Evolutionary conservation across 2,797 vertebrate genomes (phyloP).

Genomic region (Acanthurus lineatus): DNA sequence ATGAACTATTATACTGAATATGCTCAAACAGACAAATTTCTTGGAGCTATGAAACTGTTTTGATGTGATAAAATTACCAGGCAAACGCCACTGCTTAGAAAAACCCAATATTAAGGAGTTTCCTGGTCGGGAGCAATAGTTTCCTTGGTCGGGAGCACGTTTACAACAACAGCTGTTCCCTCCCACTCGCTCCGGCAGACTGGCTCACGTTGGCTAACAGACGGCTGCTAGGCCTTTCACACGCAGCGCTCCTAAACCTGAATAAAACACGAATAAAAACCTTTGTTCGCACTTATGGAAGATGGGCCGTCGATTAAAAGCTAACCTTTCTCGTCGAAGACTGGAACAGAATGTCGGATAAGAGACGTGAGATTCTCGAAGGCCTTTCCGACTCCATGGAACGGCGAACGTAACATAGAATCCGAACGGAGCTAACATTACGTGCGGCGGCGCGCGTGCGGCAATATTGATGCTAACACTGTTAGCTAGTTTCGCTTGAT

Average conservation of each 20-base stretch:
- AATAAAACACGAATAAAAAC: constrained; percentile 12
- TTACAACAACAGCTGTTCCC: constrained; percentile 78
- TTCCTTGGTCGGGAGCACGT: constrained; percentile 66
- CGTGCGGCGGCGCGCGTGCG: constrained; percentile 38
- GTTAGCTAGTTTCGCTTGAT: constrained; percentile 57
- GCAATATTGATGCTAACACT: constrained; percentile 57
- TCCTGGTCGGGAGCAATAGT: constrained; percentile 28
- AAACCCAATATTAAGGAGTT: constrained; percentile 13
- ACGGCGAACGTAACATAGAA: constrained; percentile 61
- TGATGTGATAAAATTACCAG: not conserved
- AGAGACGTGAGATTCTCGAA: not conserved
- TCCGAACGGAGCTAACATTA: constrained; percentile 37
- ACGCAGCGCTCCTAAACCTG: constrained; percentile 64
- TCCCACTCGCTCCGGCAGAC: constrained; percentile 76
- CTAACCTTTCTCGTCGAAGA: not conserved
- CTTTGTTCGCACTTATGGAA: rapidly evolving
- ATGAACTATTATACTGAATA: not conserved
- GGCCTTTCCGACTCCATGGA: constrained; percentile 69
- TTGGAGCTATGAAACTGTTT: not conserved
- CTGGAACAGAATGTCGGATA: not conserved
- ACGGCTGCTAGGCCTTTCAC: constrained; percentile 78
- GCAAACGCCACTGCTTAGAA: not conserved
- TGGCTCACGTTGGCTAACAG: constrained; percentile 63
- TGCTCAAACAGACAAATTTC: not conserved
- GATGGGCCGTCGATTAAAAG: not conserved